Conservation (phyloP, 2,888 invertebrate genomes). For the Vanessa cardui region DNA sequence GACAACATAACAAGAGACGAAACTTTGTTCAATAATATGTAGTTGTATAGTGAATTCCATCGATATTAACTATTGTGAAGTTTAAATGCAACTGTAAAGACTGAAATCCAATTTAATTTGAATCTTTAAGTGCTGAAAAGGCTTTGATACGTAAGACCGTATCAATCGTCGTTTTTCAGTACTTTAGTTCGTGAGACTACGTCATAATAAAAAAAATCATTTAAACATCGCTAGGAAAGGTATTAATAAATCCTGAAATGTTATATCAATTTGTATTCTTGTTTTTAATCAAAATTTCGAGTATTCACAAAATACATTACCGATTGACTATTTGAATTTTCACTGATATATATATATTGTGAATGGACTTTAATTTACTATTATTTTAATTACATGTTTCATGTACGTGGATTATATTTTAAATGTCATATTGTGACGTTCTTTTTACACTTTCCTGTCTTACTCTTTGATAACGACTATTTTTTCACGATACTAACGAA, state of each 20-base stretch:
- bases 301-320: no score
- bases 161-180: conserved; percentile 11
- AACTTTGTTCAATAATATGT: no score
- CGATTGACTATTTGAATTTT: neutral
- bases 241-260: neutral
- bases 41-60: no score
- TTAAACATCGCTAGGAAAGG: neutral
- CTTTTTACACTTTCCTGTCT: conserved; percentile 1
- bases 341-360: neutral
- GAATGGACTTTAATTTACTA: neutral
- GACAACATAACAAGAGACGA: no score
- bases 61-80: no score
- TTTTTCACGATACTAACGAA: neutral
- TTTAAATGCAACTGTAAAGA: neutral
- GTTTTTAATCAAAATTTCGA: neutral
- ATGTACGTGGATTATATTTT: neutral
- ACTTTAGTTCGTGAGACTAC: neutral
- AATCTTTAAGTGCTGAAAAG: neutral
- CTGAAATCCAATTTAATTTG: neutral
- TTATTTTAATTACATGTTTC: neutral
- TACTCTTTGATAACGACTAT: neutral
- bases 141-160: conserved; percentile 15
- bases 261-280: neutral
- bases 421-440: neutral
- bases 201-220: neutral